Evolutionary conservation across 2,888 invertebrate genomes (phyloP), one percentile per base, ranked within the genome.

Genomic region (Aleiodes leptofemur): DNA sequence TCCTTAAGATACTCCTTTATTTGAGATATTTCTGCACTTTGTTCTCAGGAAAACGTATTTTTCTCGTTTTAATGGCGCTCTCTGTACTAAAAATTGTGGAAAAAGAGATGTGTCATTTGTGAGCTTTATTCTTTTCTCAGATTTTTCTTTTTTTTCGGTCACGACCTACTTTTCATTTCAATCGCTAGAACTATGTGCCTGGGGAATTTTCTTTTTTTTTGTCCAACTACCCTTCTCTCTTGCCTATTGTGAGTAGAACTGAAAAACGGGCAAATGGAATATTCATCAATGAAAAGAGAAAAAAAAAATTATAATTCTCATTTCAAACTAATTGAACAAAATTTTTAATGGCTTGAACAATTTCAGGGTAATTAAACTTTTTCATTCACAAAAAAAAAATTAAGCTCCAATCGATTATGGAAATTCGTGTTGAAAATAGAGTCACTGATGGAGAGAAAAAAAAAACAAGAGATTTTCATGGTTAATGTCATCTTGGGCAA

Each of bases 131-230:
- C 23, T 57, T 59, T 23, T 23, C 50, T 59, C 11, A 13, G 48
- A 34, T 34, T 34, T 34, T 34, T 6, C 34, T 8, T 59, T 31
- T 69, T 31, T 23, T 59, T 51, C 38, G 43, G 9, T 23, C 16
- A n/a, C 34, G 72, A 72, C 64, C 64, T 64, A 64, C 48, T 72
- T 72, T n/a, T 34, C 16, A 34, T 64, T 72, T 72, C 72, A 64
- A 72, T 64, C 34, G 61, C 34, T 72, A 16, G 23, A 69, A 50
- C 48, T 73, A 69, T 51, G 31, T 31, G 31, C 38, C 59, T 57
- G 5, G 31, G 43, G 50, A 43, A 29, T 73, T 38, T 59, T 73
- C 69, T 69, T 7, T 14, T 59, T 34, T 14, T 50, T 23, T 57
- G 48, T 29, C 11, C 34, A n/a, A 43, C 29, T 23, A 16, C 64